Percentiles rank a stretch among this genome's conserved stretches.
These are phyloP conservation scores for Psophia crepitans DNA, from an alignment of 2,113 vertebrate genomes.

Conservation along the genomic window DNA sequence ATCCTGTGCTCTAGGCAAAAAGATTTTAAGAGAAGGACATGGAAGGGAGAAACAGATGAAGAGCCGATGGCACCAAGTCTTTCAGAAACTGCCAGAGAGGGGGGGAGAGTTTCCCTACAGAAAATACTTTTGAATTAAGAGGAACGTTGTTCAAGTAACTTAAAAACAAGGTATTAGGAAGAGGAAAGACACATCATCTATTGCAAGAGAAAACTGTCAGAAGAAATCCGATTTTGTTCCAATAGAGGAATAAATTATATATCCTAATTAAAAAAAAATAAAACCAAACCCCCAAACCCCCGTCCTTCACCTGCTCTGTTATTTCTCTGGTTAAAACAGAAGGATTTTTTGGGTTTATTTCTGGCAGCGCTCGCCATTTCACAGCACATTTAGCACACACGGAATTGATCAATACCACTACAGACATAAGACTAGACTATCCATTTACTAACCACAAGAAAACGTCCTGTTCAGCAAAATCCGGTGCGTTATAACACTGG, in stretches of 20 bases:
- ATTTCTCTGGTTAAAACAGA: conserved; percentile 30
- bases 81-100: background rate
- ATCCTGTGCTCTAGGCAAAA: background rate
- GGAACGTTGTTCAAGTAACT: background rate
- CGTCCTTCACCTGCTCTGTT: background rate
- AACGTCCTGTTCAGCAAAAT: conserved; percentile 78
- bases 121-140: background rate
- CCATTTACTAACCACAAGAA: conserved; percentile 82
- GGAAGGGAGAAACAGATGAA: background rate
- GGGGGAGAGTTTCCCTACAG: background rate
- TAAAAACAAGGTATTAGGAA: background rate
- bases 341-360: conserved; percentile 60
- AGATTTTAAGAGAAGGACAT: background rate
- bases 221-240: fast-evolving
- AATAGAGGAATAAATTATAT: background rate
- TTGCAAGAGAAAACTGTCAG: background rate
- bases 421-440: conserved; percentile 80
- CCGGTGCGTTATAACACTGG: conserved; percentile 51
- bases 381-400: conserved; percentile 73
- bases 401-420: conserved; percentile 80
- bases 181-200: background rate
- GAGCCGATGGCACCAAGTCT: background rate
- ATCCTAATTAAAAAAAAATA: background rate
- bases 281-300: background rate
- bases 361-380: conserved; percentile 77